Percentiles rank a stretch among this genome's conserved stretches.
phyloP scores from a whole-genome alignment of 1,140 invertebrate species.

The Kradibia gibbosae region DNA sequence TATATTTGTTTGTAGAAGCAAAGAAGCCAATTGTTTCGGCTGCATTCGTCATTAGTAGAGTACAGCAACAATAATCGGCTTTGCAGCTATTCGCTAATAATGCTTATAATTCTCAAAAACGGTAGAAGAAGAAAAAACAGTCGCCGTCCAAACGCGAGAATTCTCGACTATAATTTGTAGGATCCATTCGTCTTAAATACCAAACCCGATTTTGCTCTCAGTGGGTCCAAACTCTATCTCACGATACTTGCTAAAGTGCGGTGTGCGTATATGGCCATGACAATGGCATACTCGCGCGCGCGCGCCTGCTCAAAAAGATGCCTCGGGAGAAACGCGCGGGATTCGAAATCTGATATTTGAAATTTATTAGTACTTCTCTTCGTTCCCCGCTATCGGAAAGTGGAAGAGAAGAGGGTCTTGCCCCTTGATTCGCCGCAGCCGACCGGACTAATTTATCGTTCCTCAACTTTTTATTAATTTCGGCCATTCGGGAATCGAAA shows the following conservation, averaged over 20 bases:
- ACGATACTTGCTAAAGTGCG: slow-evolving; percentile 35
- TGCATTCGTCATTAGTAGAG: neutral
- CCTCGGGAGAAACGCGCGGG: neutral
- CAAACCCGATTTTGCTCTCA: slow-evolving; percentile 24
- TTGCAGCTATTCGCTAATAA: slow-evolving; percentile 39
- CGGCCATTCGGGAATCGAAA: slow-evolving; percentile 56
- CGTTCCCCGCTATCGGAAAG: neutral
- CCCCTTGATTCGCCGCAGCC: slow-evolving; percentile 43
- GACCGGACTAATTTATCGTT: slow-evolving; percentile 60
- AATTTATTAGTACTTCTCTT: slow-evolving; percentile 56
- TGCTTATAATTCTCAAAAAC: neutral
- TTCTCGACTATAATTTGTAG: slow-evolving; percentile 27
- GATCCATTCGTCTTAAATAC: slow-evolving; percentile 45
- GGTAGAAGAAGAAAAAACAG: neutral
- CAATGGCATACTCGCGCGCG: slow-evolving; percentile 31
- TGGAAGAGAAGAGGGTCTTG: neutral
- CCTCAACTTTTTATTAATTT: slow-evolving; percentile 63
- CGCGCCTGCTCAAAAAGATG: slow-evolving; percentile 34
- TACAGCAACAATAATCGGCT: neutral
- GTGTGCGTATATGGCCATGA: slow-evolving; percentile 20
- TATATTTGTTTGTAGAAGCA: neutral
- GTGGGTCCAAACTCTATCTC: neutral
- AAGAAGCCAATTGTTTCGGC: neutral
- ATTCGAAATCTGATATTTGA: slow-evolving; percentile 61
- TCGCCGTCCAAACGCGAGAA: neutral